Base-by-base conservation (phyloP, 1,140 invertebrate genomes). In the Holcopasites calliopsidis region DNA sequence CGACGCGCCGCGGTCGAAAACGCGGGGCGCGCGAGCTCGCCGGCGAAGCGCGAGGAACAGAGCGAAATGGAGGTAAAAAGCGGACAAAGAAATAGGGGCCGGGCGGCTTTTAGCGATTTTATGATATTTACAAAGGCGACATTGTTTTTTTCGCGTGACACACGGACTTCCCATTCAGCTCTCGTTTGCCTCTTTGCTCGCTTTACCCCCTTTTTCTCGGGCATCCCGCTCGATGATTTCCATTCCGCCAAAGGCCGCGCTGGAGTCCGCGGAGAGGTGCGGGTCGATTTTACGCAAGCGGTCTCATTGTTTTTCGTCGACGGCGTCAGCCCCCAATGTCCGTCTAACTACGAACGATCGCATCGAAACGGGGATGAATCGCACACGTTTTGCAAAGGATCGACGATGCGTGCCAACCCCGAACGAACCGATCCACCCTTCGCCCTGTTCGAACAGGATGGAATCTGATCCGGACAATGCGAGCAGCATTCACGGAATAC, bases 41-140 rank as follows among this genome's bases (percentile, higher is more conserved):
- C n/a, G 10, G 18, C n/a, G 54, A 54, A 66, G 47, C 13, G 23
- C 3, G 21, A 26, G n/a, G 4, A 33, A 28, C 47, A 40, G 33
- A 6, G 35, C 0, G 33, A 18, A 42, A 28, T n/a, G 28, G 31
- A 16, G 11, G 47, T 2, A 33, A 55, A 28, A 42, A 47, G 54
- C 40, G 40, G 35, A 16, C 28, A 28, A 5, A 13, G 28, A 57
- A 57, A 55, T 13, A 57, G 40, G 38, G 66, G n/a, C 40, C 31
- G 38, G n/a, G n/a, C 40, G 54, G 55, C 40, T 57, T 70, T 70
- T 60, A 57, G 42, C 40, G 55, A 60, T 70, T 70, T 70, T 58
- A 70, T 60, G 55, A 70, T 26, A 35, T 31, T 49, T 70, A 47
- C 68, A 60, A 47, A 47, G 55, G 40, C 40, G 38, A 10, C 21